phyloP scores from a whole-genome alignment of 2,797 vertebrate genomes.

The Coregonus sp. region DNA sequence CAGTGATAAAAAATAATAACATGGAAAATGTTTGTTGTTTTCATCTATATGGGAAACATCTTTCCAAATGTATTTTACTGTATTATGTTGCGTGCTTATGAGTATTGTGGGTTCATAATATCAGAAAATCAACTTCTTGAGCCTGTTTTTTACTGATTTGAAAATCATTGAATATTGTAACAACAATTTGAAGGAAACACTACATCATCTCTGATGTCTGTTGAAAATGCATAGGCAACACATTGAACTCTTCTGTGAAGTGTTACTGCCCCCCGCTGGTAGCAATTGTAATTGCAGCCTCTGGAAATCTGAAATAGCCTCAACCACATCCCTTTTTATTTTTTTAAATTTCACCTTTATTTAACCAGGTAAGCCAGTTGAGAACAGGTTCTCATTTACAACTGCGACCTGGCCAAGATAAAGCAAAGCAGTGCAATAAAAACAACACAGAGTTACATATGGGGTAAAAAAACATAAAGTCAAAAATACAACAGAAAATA shows the following conservation, averaged over 20 bases:
- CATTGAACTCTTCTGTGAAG: slow-evolving; percentile 31
- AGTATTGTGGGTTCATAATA: neutral
- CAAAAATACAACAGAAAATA: too few species aligned
- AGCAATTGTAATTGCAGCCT: slow-evolving; percentile 7
- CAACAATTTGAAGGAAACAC: neutral
- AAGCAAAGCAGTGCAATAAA: too few species aligned
- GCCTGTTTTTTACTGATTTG: neutral
- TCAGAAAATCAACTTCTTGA: too few species aligned
- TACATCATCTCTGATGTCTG: neutral
- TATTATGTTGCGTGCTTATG: neutral
- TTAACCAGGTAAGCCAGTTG: too few species aligned
- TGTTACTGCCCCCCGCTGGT: slow-evolving; percentile 70
- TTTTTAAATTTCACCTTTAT: too few species aligned
- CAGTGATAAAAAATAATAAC: neutral
- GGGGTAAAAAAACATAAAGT: too few species aligned
- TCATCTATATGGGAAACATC: neutral
- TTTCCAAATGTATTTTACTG: neutral
- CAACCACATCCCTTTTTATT: neutral
- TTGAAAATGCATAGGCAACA: neutral
- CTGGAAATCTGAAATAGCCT: neutral
- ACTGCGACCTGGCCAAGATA: too few species aligned
- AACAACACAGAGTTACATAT: too few species aligned
- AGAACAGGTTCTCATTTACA: too few species aligned
- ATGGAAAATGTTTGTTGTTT: neutral
- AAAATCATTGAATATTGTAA: too few species aligned